Evolutionary conservation across 2,113 vertebrate genomes (phyloP).

Genomic region (Crotalus viridis): DNA sequence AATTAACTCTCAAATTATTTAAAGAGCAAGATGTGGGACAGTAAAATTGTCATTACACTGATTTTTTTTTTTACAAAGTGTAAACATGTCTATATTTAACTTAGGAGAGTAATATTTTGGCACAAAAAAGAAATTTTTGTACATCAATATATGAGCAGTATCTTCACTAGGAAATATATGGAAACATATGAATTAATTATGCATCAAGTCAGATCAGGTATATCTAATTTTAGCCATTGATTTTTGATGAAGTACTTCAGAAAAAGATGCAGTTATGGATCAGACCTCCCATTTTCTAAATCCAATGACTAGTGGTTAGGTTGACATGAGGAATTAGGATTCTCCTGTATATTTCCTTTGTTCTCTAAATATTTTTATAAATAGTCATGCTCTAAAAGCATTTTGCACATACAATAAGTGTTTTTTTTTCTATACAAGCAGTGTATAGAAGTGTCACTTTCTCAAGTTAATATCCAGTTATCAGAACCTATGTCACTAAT

Average conservation of each 20-base stretch:
- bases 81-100: background rate
- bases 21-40: background rate
- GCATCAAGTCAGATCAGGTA: background rate
- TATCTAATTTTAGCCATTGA: background rate
- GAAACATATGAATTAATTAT: background rate
- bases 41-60: background rate
- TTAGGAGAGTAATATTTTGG: background rate
- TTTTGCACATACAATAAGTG: background rate
- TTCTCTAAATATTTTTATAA: background rate
- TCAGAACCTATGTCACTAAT: no score
- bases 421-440: background rate
- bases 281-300: background rate
- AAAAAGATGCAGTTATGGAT: background rate
- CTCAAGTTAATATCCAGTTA: no score
- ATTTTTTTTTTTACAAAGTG: background rate
- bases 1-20: background rate
- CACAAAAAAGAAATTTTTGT: slow-evolving; percentile 3
- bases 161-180: background rate
- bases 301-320: background rate
- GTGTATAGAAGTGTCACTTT: background rate
- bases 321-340: background rate
- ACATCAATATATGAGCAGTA: background rate
- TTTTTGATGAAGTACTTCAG: background rate
- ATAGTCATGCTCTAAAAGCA: background rate
- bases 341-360: background rate